Conservation (phyloP, 2,888 invertebrate genomes). For the Plebejus argus region DNA sequence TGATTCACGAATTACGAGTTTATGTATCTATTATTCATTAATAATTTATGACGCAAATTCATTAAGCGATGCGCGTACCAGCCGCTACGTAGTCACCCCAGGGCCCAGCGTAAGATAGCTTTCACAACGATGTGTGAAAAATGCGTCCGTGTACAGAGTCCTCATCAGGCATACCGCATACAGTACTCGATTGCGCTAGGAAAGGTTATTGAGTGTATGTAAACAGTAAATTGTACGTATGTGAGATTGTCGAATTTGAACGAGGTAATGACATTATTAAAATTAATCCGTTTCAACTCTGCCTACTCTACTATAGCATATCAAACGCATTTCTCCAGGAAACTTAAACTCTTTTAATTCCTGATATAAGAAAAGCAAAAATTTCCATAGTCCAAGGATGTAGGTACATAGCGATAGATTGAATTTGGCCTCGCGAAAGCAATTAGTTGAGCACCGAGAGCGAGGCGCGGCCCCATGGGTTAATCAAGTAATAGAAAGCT, state of each 20-base stretch:
- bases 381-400: background rate
- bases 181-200: too few relatives aligned
- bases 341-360: too few relatives aligned
- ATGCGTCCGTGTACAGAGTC: background rate
- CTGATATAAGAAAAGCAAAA: background rate
- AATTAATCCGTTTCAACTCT: too few relatives aligned
- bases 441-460: conserved; percentile 21
- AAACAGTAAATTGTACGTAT: too few relatives aligned
- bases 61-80: background rate
- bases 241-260: too few relatives aligned
- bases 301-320: too few relatives aligned
- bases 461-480: conserved; percentile 39
- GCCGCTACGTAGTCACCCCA: background rate
- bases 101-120: background rate
- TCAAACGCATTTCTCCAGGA: too few relatives aligned
- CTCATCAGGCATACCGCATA: too few relatives aligned
- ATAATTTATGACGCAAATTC: background rate
- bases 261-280: too few relatives aligned
- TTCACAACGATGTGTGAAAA: background rate
- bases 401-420: background rate
- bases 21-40: background rate
- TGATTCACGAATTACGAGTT: background rate
- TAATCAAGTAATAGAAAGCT: conserved; percentile 43
- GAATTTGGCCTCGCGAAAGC: conserved; percentile 15
- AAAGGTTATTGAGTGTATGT: too few relatives aligned